Evolutionary conservation across 2,113 vertebrate genomes (phyloP), one percentile per base, ranked within the genome.

Genomic region (Burhinus bistriatus): DNA sequence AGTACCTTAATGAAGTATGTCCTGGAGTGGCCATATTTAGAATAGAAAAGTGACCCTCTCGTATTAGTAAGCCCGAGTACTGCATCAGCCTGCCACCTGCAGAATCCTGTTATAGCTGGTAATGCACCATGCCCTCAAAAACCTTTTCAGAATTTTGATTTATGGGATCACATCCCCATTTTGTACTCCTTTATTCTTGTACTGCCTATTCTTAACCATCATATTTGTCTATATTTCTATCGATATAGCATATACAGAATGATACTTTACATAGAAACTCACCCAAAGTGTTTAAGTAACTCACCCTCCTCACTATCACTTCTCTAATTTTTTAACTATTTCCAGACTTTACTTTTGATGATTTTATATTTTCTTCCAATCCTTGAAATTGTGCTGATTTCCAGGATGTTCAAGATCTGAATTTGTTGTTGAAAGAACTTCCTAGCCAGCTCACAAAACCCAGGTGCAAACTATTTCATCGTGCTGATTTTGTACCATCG

Each of bases 21-120:
- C 36, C 18, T 38, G 11, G 20, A 55, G 17, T 79, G 40, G 42
- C 8, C 18, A 12, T n/a, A 26, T 19, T 44, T 84, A 29, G n/a
- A 88, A 71, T 4, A 83, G 77, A 79, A 64, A 66, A 25, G 4
- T 22, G 19, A 45, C 13, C 20, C 64, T 42, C 22, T 51, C 6
- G 1, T 45, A n/a, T 64, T 42, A 4, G 0, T 36, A 75, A 62
- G 11, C 12, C 6, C 0, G 1, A 80, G 11, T 6, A 82, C 8
- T 47, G 42, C 20, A 38, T 54, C 54, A 49, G 36, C 34, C 34
- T 70, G 23, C 7, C 52, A 82, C 29, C 11, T 47, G n/a, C 12
- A 62, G 69, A 66, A 89, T 66, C 10, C 26, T 23, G 3, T 61
- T 57, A 52, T 23, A 92, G 9, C 12, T 83, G 70, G 22, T 79